phyloP scores from a whole-genome alignment of 2,797 vertebrate species.

The Crenuchus spilurus region DNA sequence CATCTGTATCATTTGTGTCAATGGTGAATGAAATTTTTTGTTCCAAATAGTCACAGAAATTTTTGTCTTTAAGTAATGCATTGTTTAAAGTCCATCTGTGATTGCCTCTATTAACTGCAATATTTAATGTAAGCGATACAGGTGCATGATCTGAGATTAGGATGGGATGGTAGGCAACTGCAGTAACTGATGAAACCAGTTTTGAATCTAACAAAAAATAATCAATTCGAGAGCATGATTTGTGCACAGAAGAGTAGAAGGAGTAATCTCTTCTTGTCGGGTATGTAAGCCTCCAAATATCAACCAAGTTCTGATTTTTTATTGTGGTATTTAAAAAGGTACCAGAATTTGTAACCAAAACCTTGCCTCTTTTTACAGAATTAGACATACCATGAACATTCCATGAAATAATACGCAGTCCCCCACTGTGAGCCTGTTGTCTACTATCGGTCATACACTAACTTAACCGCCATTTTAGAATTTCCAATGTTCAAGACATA shows the following conservation, averaged over 20 bases:
- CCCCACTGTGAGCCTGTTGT: no score
- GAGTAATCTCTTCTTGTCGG: neutral
- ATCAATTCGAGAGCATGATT: neutral
- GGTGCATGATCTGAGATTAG: neutral
- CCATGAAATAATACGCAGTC: no score
- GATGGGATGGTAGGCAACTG: neutral
- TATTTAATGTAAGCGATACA: constrained; percentile 2
- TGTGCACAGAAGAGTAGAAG: constrained; percentile 3
- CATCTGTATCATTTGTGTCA: neutral
- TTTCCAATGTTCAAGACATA: no score
- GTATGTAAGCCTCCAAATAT: neutral
- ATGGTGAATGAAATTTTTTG: neutral
- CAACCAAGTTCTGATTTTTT: no score
- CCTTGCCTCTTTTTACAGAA: no score
- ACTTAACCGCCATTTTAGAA: no score
- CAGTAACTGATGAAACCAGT: neutral
- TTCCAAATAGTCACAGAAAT: neutral
- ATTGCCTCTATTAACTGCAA: neutral
- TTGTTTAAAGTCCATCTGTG: neutral
- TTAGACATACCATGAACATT: no score
- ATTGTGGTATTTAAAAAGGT: no score
- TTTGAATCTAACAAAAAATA: neutral
- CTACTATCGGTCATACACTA: no score
- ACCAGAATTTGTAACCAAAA: no score
- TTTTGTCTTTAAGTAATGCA: neutral